phyloP scores from a whole-genome alignment of 2,888 invertebrate genomes.

The Perithous albicinctus region DNA sequence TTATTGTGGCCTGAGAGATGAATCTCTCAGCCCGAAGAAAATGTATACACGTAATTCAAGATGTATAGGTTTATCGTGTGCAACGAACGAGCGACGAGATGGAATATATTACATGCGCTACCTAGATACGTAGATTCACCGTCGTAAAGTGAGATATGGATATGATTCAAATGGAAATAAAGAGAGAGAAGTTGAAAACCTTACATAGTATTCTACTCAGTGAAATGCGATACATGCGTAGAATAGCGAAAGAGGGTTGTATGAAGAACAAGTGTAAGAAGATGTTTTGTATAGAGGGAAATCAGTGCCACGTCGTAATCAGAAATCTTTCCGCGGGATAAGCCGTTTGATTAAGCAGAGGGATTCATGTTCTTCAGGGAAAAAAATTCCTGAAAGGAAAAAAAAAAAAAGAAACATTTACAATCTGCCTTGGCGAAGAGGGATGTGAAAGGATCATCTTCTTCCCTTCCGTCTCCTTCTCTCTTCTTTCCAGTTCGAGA shows the following conservation, averaged over 20 bases:
- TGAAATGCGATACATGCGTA: not conserved
- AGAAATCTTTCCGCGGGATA: conserved; percentile 50
- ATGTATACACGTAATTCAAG: conserved; percentile 1
- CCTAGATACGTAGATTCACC: not conserved
- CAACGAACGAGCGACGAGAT: not conserved
- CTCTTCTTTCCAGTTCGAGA: conserved; percentile 34
- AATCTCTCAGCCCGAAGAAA: conserved; percentile 11
- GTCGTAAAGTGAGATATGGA: conserved; percentile 21
- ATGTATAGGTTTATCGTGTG: not conserved
- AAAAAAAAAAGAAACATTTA: too few species aligned
- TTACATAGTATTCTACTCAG: not conserved
- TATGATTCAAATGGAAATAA: conserved; percentile 15
- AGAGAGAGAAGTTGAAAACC: conserved; percentile 1
- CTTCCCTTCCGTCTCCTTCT: not conserved
- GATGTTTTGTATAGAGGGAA: not conserved
- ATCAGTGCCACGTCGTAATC: conserved; percentile 24
- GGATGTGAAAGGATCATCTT: conserved; percentile 16
- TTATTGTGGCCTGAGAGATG: conserved; percentile 19
- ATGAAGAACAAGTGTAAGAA: not conserved
- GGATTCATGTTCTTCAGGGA: not conserved
- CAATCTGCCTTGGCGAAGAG: not conserved
- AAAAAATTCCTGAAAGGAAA: not conserved
- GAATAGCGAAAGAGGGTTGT: not conserved
- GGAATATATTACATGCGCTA: conserved; percentile 12
- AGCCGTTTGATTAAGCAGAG: conserved; percentile 54